Evolutionary conservation across 2,113 vertebrate species (phyloP).

Genomic region (Peromyscus leucopus): DNA sequence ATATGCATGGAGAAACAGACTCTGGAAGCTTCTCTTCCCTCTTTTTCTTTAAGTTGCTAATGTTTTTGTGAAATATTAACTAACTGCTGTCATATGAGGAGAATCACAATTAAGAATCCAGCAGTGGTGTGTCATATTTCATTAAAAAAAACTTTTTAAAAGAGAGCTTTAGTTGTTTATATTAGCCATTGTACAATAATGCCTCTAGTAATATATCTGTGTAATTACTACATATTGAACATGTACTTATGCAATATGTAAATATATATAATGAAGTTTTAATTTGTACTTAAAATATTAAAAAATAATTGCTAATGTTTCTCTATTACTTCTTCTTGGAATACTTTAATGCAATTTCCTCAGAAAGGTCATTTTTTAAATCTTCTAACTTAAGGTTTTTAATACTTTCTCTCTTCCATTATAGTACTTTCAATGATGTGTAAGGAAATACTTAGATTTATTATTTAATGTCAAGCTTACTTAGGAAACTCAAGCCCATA

Average conservation of each 20-base stretch:
- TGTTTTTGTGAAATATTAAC: slow-evolving; percentile 35
- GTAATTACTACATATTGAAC: neutral
- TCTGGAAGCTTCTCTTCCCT: neutral
- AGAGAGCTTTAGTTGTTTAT: neutral
- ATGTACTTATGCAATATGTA: neutral
- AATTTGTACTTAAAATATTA: slow-evolving; percentile 34
- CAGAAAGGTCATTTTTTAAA: neutral
- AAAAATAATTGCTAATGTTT: slow-evolving; percentile 11
- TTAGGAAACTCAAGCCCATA: neutral
- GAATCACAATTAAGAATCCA: slow-evolving; percentile 2
- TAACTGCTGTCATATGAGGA: slow-evolving; percentile 6
- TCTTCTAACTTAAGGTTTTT: slow-evolving; percentile 19
- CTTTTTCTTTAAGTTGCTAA: neutral
- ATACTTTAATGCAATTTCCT: neutral
- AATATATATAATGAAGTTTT: slow-evolving; percentile 26
- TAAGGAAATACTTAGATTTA: slow-evolving; percentile 34
- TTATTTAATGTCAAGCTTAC: slow-evolving; percentile 8
- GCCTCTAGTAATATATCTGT: slow-evolving; percentile 3
- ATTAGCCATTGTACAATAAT: neutral
- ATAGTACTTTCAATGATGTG: neutral
- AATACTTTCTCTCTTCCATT: slow-evolving; percentile 7
- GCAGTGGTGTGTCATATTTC: neutral
- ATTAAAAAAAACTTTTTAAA: neutral
- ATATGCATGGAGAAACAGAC: neutral
- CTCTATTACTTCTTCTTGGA: neutral